Base-by-base conservation (phyloP, 2,888 invertebrate genomes). In the Perithous albicinctus region DNA sequence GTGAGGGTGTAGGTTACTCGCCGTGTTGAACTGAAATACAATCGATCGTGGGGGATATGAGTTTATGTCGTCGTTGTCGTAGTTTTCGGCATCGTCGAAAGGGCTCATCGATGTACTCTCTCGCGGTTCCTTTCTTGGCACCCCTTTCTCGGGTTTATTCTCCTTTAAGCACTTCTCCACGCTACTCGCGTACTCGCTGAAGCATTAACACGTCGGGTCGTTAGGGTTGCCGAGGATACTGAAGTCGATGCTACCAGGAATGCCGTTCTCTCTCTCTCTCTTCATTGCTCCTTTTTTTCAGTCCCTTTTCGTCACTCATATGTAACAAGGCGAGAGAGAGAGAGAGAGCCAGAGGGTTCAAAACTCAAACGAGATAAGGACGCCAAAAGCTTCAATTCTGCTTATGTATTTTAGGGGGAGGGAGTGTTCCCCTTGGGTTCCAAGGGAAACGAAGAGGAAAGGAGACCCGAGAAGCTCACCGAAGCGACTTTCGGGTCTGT, bases 401-500 rank as follows among this genome's bases (percentile, higher is more conserved):
- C 48, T 56, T 43, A 23, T 43, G 23, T 26, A 61, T n/a, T n/a
- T n/a, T n/a, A n/a, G 38, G n/a, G 26, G 66, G 8, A 72, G 38
- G n/a, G 26, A 59, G 8, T 66, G 67, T 32, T 54, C 43, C 63
- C 46, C 74, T 63, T 74, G 64, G 35, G 79, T 79, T 63, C 41
- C 43, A 48, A 43, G 51, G 43, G 56, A 32, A 74, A 85, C 82
- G 85, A 85, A 83, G 83, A 82, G 85, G n/a, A 54, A 77, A 64
- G 63, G 75, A 61, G 59, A 48, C 43, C 70, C 20, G 64, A 41
- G 75, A 72, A 70, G 51, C 63, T 41, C 78, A 82, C 77, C 77
- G 81, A 76, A 85, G 84, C 84, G 85, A 89, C 86, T 89, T 88
- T 87, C 73, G 86, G n/a, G 88, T 90, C 85, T 90, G 88, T 87